Base-by-base conservation (phyloP, 2,113 vertebrate species). In the Bos indicus region DNA sequence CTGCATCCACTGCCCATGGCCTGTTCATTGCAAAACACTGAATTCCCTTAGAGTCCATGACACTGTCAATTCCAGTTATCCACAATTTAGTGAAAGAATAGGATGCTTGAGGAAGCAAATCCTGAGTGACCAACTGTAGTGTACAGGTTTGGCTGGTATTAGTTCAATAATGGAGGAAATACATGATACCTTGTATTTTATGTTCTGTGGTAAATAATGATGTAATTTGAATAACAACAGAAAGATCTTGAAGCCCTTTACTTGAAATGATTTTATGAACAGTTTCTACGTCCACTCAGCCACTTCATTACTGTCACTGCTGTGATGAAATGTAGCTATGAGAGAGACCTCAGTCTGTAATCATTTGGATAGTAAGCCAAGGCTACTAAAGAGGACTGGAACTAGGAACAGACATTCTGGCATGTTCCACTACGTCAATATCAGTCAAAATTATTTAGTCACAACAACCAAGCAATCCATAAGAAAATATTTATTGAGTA, bases 181-280 rank as follows among this genome's bases (percentile, higher is more conserved):
- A 26, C 33, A 88, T 46, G 51, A 88, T 84, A 85, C 26, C 57
- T 91, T 98, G 56, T 92, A 84, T 98, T 98, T 98, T 94, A 71
- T 92, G 25, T 78, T 97, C 97, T 97, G 96, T 52, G 77, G 80
- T 97, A 95, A 98, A 97, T 98, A 97, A 57, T 97, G 96, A 80
- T n/a, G 97, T 48, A 93, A 96, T 98, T 98, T 97, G 71, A 94
- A 93, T 97, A 91, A 84, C 67, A 96, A 57, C 82, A 90, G 88
- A 97, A 97, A 92, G 94, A 94, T 97, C 95, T 94, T 96, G 86
- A 98, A 98, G 80, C 51, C 59, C 96, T 97, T 98, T 96, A 98
- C 93, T 98, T 96, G 95, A 98, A 98, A 97, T 96, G 93, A 95
- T 89, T 97, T 94, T 98, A 84, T 86, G 43, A 97, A 94, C 87